Base-by-base conservation (phyloP, 2,888 invertebrate species). In the Dryocosmus kuriphilus region DNA sequence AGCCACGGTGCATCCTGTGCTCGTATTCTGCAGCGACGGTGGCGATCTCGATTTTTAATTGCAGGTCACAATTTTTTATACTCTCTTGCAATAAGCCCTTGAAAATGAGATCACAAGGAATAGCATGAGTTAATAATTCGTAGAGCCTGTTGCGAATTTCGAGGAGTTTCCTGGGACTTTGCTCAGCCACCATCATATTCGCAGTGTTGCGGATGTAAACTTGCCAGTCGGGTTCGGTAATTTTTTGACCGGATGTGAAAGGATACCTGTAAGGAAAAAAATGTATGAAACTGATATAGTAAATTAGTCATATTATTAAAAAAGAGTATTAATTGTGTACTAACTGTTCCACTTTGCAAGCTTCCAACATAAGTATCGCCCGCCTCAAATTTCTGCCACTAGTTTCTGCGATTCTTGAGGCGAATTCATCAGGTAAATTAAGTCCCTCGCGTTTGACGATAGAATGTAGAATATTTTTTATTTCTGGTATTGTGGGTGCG, bases 201-300 rank as follows among this genome's bases (percentile, higher is more conserved):
- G 98, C 98, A 4, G 98, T 98, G 84, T 97, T 96, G 82, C 94
- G 94, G 35, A 99, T 94, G 90, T 95, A 99, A 11, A 95, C 91
- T 90, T 98, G 96, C 99, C 99, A 99, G 92, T 99, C 99, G 0
- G 98, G 96, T 86, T 97, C 96, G 0, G 95, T 93, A 71, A 99
- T 95, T 82, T 95, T 94, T 91, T 98, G 98, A 88, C 97, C 95
- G 0, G 93, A 88, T 2, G 94, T 94, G 87, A 97, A 96, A 14
- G 98, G 98, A 92, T 97, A 97, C 80, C 94, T 94, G 85, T 71
- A 87, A 87, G 81, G n/a, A 77, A 79, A 63, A 77, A 67, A 61
- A 38, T 32, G 67, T 74, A 61, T 24, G 61, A 38, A n/a, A 11
- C 16, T 8, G 5, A 11, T 51, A 60, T 16, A 1, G 19, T 61